A percentile compares a stretch with the other conserved stretches of the same genome.
phyloP scores from a whole-genome alignment of 2,888 invertebrate genomes.

The Argyresthia goedartella region DNA sequence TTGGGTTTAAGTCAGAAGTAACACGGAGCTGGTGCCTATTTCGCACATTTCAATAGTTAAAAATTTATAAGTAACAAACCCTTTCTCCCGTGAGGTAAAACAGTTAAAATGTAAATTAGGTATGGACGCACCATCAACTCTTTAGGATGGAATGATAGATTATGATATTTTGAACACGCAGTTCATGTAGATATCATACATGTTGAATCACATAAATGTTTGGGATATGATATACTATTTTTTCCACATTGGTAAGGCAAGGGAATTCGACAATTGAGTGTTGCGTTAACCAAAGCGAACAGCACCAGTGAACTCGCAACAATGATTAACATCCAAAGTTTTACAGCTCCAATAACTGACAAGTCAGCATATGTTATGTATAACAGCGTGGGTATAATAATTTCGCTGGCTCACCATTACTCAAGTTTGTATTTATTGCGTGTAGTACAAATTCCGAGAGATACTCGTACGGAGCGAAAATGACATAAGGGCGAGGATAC shows the following conservation, averaged over 20 bases:
- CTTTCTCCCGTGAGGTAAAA: too few relatives aligned
- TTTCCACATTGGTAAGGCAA: too few relatives aligned
- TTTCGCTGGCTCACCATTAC: conserved; percentile 51
- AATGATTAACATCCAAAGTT: conserved; percentile 2
- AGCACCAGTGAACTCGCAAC: background rate
- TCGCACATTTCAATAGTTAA: conserved; percentile 25
- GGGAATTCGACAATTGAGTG: too few relatives aligned
- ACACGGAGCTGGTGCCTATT: conserved; percentile 56
- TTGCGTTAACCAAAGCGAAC: conserved; percentile 8
- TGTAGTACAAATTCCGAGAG: conserved; percentile 59
- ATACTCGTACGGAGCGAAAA: conserved; percentile 42
- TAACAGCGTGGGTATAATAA: conserved; percentile 32
- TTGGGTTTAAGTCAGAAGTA: conserved; percentile 60
- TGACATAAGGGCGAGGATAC: conserved; percentile 67
- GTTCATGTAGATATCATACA: too few relatives aligned
- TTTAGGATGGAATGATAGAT: too few relatives aligned
- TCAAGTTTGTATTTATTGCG: conserved; percentile 58
- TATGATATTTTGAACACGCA: too few relatives aligned
- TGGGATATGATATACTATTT: too few relatives aligned
- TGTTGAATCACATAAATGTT: too few relatives aligned
- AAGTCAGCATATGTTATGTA: conserved; percentile 16
- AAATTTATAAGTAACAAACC: too few relatives aligned
- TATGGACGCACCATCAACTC: too few relatives aligned
- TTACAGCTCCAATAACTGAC: conserved; percentile 4
- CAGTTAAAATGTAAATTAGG: too few relatives aligned